Evolutionary conservation across 2,888 invertebrate species (phyloP), one percentile per base, ranked within the genome.

Genomic region (Drosophila yooni): DNA sequence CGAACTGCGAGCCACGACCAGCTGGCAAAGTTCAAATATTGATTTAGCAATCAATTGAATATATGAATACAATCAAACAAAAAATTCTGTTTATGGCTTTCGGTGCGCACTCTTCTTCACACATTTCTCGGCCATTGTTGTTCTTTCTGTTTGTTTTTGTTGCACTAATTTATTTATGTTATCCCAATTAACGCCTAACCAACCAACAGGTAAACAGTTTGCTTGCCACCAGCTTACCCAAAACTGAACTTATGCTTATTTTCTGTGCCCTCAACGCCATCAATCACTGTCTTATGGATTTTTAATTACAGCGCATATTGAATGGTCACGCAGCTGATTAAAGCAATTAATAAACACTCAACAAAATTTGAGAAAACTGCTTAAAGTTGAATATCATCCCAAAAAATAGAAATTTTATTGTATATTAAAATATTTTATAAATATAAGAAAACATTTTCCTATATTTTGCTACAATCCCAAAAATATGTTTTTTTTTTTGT

Each of bases 41-140:
- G 83, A 88, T 88, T 84, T 82, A 77, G 71, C 76, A 83, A 81
- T 82, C 75, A 86, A 71, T 76, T 82, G 76, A 70, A 70, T 78
- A 73, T 74, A 76, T 79, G 72, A 66, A 76, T 74, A 69, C 59
- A 76, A 81, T 76, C 70, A 64, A 63, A 40, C 27, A 57, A 61
- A 54, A 78, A 80, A 76, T 74, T 69, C 53, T 74, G 58, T 57
- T 72, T 60, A 63, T 71, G 38, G 53, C 43, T 51, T 31, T 57
- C 13, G 25, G 8, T 43, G 57, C 58, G 18, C 31, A 54, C 60
- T 50, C 43, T 48, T 50, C 10, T 48, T 50, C 10, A 21, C 46
- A 52, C n/a, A 54, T 36, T 36, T 36, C 31, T 13, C 34, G 10
- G 33, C 27, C 51, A 46, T 74, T 76, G 48, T 66, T 58, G 50